Base-by-base conservation (phyloP, 37 sponge, comb jelly and placozoan species). In the Beroe ovata region DNA sequence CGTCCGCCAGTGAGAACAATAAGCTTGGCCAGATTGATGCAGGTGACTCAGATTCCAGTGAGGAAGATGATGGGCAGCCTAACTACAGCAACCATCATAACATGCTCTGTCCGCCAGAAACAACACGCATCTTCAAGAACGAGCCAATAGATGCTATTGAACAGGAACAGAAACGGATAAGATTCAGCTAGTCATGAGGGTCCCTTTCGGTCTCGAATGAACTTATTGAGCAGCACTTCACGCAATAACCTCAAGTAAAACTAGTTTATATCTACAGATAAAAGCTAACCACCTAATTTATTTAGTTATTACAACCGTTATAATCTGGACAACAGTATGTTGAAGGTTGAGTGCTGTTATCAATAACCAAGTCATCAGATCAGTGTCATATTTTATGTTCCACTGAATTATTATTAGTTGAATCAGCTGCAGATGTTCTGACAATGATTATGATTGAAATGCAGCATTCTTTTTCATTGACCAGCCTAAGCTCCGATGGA, bases 91-190 rank as follows among this genome's bases (percentile, higher is more conserved):
- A 30, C 16, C 69, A 25, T 32, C 69, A 66, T 37, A 66, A 33
- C 69, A 66, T 66, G 69, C 35, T 66, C 8, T 66, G 69, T 30
- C 69, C 69, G 16, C 69, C 69, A 4, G 69, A 66, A 32, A 66
- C 34, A 37, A 66, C 69, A 18, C 29, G 69, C 11, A 66, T 66
- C 69, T 66, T 66, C 36, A 66, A 66, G 30, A 66, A 66, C 69
- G 69, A 66, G 36, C 69, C 69, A 30, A 66, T 66, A 18, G 69
- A 66, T 37, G 32, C 69, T 1, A 66, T 66, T 18, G 69, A 66
- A 66, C 69, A 66, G 69, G 69, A 66, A 29, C 69, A 66, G 69
- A 66, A 66, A 66, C 69, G 69, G 35, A 66, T 66, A 25, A 34
- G 69, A 25, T 66, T 66, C 30, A 66, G 32, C 36, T 66, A 66